phyloP scores from a whole-genome alignment of 2,797 vertebrate genomes.

The Pampus argenteus region DNA sequence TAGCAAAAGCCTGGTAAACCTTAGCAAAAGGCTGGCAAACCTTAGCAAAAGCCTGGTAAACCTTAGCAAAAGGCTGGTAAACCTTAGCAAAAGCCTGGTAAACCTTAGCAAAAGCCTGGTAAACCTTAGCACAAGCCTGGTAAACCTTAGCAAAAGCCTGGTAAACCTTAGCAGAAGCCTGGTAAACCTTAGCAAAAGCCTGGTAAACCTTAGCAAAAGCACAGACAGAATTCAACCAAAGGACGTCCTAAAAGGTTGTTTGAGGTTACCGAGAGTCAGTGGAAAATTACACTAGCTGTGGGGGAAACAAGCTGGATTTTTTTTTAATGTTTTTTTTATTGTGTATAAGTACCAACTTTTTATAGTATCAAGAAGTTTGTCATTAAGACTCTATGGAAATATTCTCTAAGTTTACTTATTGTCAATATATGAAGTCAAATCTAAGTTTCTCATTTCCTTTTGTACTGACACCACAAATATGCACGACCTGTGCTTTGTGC shows the following conservation, averaged over 20 bases:
- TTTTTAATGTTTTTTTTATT: not conserved
- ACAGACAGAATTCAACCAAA: not conserved
- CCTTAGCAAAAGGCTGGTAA: not conserved
- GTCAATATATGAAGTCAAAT: not conserved
- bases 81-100: too few relatives aligned
- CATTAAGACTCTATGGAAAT: not conserved
- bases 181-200: too few relatives aligned
- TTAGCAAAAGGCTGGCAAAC: too few relatives aligned
- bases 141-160: too few relatives aligned
- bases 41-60: too few relatives aligned
- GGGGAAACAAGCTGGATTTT: not conserved
- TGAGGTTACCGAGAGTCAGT: not conserved
- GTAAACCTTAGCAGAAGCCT: too few relatives aligned
- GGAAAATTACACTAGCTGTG: not conserved
- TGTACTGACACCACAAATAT: not conserved
- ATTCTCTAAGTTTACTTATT: not conserved
- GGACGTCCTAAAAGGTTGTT: not conserved
- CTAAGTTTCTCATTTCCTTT: slow-evolving; percentile 27
- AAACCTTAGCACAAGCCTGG: too few relatives aligned
- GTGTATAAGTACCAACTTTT: too few relatives aligned
- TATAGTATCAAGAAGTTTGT: not conserved
- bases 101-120: too few relatives aligned
- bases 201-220: too few relatives aligned
- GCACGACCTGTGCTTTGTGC: not conserved
- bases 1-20: not conserved